These are phyloP conservation scores for Lynx canadensis DNA, from an alignment of 2,113 vertebrate genomes.

Conservation along the genomic window DNA sequence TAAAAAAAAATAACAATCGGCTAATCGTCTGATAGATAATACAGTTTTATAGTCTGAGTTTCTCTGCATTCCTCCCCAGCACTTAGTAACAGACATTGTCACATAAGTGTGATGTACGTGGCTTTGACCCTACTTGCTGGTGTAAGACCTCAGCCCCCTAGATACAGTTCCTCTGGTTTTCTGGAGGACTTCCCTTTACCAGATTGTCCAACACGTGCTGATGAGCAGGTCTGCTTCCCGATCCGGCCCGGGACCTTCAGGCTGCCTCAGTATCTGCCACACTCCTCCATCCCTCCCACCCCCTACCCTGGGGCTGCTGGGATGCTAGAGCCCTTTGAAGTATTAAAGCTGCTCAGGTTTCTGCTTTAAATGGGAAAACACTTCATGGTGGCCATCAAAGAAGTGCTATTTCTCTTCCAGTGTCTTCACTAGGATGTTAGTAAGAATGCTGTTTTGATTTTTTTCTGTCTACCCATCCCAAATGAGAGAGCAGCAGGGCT, in stretches of 20 bases:
- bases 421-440: not conserved
- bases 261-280: fast-evolving
- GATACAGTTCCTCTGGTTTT: not conserved
- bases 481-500: not conserved
- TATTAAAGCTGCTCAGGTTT: not conserved
- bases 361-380: not conserved
- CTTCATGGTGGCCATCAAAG: not conserved
- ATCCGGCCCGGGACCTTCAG: not conserved
- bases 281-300: not conserved
- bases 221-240: not conserved
- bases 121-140: not conserved
- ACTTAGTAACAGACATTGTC: not conserved
- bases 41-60: not conserved
- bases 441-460: not conserved
- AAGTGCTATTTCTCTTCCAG: not conserved
- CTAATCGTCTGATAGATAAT: not conserved
- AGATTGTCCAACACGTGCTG: not conserved
- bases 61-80: not conserved
- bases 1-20: not conserved
- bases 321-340: not conserved
- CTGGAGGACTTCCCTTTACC: not conserved
- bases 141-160: not conserved
- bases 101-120: not conserved
- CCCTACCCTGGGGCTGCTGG: not conserved
- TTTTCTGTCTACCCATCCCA: not conserved